Evolutionary conservation across 1,140 invertebrate genomes (phyloP).

Genomic region (Aphis craccivora): DNA sequence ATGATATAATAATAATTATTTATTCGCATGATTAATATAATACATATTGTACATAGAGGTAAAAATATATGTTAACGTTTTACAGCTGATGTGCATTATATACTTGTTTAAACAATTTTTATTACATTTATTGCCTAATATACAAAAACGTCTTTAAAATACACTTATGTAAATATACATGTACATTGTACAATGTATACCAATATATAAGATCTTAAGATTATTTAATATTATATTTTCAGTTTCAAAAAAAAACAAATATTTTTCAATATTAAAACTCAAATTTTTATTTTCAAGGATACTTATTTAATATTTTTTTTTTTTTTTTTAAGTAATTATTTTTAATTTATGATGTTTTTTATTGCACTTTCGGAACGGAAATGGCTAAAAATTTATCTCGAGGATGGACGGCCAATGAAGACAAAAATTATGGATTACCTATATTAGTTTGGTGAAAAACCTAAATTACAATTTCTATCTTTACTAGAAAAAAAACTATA

Average conservation of each 20-base stretch:
- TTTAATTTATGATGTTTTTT: neutral
- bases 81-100: no score
- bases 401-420: neutral
- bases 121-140: neutral
- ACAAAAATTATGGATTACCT: neutral
- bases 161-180: no score
- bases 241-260: neutral
- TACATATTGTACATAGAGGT: no score
- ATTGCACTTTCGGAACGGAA: neutral
- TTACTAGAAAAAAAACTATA: neutral
- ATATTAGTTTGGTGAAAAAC: neutral
- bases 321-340: neutral
- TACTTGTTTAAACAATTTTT: no score
- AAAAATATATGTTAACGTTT: no score
- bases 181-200: no score
- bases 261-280: neutral
- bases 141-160: neutral
- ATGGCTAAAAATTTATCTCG: neutral
- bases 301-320: neutral
- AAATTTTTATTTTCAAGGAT: neutral
- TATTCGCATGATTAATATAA: no score
- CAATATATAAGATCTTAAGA: neutral
- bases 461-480: slow-evolving; percentile 17
- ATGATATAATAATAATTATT: no score
- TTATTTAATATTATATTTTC: neutral